Evolutionary conservation across 2,797 vertebrate genomes (phyloP).

Genomic region (Helostoma temminkii): DNA sequence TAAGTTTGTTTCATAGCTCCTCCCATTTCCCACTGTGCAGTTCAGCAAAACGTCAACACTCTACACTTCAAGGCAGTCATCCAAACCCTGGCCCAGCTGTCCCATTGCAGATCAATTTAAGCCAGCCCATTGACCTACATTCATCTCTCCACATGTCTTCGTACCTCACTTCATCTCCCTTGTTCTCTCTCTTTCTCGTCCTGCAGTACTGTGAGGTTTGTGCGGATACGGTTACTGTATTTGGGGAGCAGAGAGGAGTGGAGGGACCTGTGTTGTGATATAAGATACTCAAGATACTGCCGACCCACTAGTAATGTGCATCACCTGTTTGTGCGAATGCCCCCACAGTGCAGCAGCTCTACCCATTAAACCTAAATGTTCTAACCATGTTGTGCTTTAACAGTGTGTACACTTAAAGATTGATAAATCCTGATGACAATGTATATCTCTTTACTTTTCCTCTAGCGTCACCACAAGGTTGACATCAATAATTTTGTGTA

Average conservation of each 20-base stretch:
- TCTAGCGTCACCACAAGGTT: no score
- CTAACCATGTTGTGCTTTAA: slow-evolving; percentile 7
- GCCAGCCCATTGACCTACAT: slow-evolving; percentile 66
- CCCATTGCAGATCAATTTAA: slow-evolving; percentile 7
- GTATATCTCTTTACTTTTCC: no score
- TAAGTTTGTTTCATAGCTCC: slow-evolving; percentile 1
- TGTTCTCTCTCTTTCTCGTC: slow-evolving; percentile 30
- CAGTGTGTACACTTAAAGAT: slow-evolving; percentile 13
- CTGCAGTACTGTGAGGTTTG: slow-evolving; percentile 21
- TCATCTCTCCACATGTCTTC: slow-evolving; percentile 26
- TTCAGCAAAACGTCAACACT: slow-evolving; percentile 42
- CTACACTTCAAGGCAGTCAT: slow-evolving; percentile 12
- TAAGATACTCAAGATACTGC: slow-evolving; percentile 38
- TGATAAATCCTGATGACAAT: neutral
- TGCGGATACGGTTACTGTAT: slow-evolving; percentile 54
- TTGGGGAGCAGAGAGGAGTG: slow-evolving; percentile 16
- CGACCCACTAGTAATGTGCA: slow-evolving; percentile 13
- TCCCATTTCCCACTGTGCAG: slow-evolving; percentile 21
- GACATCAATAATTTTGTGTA: neutral
- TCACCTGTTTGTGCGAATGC: slow-evolving; percentile 34
- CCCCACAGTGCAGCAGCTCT: slow-evolving; percentile 31
- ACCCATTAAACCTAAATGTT: neutral
- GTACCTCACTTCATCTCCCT: slow-evolving; percentile 17
- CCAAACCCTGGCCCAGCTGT: slow-evolving; percentile 4
- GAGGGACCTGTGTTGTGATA: slow-evolving; percentile 60